Conservation (phyloP, 2,113 vertebrate genomes). For the Eonycteris spelaea region DNA sequence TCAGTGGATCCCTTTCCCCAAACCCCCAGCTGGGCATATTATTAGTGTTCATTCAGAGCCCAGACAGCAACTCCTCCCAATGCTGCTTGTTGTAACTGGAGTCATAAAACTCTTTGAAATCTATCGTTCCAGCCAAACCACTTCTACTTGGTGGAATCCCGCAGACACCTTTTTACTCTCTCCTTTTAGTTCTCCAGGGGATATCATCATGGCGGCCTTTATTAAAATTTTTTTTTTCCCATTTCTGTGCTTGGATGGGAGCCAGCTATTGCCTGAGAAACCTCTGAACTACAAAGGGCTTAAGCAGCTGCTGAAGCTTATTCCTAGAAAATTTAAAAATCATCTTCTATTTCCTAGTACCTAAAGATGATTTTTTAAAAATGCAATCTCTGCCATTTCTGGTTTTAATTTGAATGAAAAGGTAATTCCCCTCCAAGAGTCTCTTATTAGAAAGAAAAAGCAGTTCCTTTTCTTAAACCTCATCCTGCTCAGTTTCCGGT, state of each 20-base stretch:
- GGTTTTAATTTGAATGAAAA: conserved; percentile 48
- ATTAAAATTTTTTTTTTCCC: conserved; percentile 44
- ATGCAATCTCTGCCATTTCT: conserved; percentile 23
- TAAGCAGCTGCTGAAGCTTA: conserved; percentile 51
- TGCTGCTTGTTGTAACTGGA: background rate
- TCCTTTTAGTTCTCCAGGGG: conserved; percentile 17
- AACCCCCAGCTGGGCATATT: background rate
- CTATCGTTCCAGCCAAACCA: background rate
- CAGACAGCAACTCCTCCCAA: background rate
- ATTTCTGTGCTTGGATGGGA: conserved; percentile 39
- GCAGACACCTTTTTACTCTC: background rate
- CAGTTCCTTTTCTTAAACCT: background rate
- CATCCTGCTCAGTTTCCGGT: background rate
- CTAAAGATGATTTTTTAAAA: conserved; percentile 37
- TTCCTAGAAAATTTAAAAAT: conserved; percentile 34
- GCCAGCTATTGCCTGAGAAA: background rate
- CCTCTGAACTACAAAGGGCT: conserved; percentile 49
- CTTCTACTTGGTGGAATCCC: background rate
- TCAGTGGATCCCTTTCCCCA: background rate
- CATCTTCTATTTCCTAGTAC: conserved; percentile 44
- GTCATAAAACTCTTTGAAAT: conserved; percentile 25
- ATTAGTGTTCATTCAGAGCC: background rate
- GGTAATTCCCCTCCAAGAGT: conserved; percentile 11
- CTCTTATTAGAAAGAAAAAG: background rate
- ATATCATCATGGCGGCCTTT: background rate